phyloP scores from a whole-genome alignment of 2,888 invertebrate genomes.

The Prenolepis imparis region DNA sequence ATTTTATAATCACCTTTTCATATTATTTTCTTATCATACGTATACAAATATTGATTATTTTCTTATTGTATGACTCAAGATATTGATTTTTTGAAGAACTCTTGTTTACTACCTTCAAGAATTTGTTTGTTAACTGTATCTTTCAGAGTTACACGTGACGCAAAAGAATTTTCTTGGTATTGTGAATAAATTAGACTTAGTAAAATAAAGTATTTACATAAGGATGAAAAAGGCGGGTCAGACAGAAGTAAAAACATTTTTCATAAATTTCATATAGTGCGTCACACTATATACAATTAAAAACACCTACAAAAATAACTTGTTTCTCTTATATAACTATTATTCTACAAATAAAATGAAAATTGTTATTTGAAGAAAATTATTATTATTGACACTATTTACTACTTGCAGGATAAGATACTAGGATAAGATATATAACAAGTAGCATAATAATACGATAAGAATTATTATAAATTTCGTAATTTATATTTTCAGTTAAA shows the following conservation, averaged over 20 bases:
- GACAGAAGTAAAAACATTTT: slow-evolving; percentile 2
- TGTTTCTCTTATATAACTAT: neutral
- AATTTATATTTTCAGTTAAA: slow-evolving; percentile 12
- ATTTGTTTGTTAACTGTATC: neutral
- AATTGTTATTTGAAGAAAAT: neutral
- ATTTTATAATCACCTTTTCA: neutral
- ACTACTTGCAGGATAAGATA: neutral
- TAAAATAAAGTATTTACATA: slow-evolving; percentile 12
- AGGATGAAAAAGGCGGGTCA: neutral
- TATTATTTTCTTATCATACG: neutral
- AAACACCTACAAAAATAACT: neutral
- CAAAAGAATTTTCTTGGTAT: neutral
- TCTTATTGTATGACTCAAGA: neutral
- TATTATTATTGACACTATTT: neutral
- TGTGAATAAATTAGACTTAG: slow-evolving; percentile 13
- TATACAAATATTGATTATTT: neutral
- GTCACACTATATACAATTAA: slow-evolving; percentile 14
- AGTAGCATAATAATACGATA: neutral
- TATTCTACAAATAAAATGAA: neutral
- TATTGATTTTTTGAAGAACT: slow-evolving; percentile 16
- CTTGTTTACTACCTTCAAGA: slow-evolving; percentile 14
- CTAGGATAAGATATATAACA: neutral
- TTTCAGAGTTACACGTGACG: neutral
- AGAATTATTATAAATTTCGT: slow-evolving; percentile 2
- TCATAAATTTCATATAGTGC: neutral